These are phyloP conservation scores for Paratrypauchen microcephalus DNA, from an alignment of 2,797 vertebrate species.

Conservation along the genomic window DNA sequence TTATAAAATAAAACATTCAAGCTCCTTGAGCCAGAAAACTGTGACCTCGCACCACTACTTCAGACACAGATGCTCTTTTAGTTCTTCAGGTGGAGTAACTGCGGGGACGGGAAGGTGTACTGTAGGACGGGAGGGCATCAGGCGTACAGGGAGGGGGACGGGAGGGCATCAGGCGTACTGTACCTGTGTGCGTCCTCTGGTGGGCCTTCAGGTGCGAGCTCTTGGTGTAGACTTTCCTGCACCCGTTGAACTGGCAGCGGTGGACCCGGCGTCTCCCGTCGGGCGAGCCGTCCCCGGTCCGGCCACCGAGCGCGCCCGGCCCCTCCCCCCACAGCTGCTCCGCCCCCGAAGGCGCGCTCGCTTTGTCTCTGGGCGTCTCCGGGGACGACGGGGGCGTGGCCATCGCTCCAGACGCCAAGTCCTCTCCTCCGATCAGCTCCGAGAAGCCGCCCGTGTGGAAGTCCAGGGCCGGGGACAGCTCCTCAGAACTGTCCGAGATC, in stretches of 20 bases:
- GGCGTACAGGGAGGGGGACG: too few species aligned
- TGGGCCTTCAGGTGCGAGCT: conserved; percentile 98
- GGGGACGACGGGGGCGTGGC: conserved; percentile 91
- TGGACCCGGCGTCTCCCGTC: conserved; percentile 91
- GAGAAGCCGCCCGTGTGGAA: conserved; percentile 85
- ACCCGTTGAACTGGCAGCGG: conserved; percentile 93
- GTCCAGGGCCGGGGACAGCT: conserved; percentile 87
- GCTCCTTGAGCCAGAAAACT: too few species aligned
- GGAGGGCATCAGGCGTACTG: neutral
- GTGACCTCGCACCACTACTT: too few species aligned
- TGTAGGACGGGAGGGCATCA: too few species aligned
- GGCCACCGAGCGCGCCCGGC: conserved; percentile 85
- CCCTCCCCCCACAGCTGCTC: conserved; percentile 44
- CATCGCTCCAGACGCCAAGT: conserved; percentile 81
- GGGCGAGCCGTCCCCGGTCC: conserved; percentile 85
- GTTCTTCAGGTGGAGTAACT: too few species aligned
- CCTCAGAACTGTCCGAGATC: conserved; percentile 91
- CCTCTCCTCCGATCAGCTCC: conserved; percentile 84
- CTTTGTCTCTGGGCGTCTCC: conserved; percentile 84
- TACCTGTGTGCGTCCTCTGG: conserved; percentile 98
- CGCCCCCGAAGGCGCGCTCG: conserved; percentile 44
- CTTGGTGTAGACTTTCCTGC: conserved; percentile 99
- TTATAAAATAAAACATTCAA: too few species aligned
- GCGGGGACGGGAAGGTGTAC: too few species aligned
- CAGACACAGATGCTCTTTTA: too few species aligned